Conservation (phyloP, 2,113 vertebrate genomes). For the Halichoeres trimaculatus region DNA sequence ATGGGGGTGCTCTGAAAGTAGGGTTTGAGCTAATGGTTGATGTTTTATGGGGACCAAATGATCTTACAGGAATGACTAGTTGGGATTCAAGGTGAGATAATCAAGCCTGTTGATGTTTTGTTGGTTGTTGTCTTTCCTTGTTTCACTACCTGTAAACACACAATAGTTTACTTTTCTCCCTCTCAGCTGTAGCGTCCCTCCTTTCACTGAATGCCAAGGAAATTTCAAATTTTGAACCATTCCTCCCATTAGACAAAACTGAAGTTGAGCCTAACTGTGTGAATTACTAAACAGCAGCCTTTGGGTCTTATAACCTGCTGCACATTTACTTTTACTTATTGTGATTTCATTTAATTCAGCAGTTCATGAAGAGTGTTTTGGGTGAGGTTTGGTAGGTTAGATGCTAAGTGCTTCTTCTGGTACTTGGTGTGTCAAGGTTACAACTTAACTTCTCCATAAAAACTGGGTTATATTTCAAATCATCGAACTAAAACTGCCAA, state of each 20-base stretch:
- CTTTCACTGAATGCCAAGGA: background rate
- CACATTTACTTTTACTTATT: background rate
- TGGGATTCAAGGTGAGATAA: too few relatives aligned
- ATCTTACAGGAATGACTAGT: too few relatives aligned
- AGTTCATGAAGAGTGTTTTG: background rate
- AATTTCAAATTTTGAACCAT: background rate
- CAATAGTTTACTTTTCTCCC: background rate
- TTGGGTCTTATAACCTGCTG: background rate
- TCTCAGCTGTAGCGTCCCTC: background rate
- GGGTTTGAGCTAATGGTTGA: too few relatives aligned
- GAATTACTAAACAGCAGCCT: background rate
- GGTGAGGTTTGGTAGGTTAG: background rate
- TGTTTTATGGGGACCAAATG: too few relatives aligned
- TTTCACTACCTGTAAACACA: background rate
- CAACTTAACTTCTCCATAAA: too few relatives aligned
- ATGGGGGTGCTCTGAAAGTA: too few relatives aligned
- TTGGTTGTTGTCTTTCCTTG: background rate
- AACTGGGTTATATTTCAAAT: too few relatives aligned
- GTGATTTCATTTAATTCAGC: background rate
- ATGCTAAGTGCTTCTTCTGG: background rate
- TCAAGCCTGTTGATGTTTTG: too few relatives aligned
- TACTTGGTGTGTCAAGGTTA: background rate
- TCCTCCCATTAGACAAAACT: background rate
- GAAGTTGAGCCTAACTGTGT: slow-evolving; percentile 1
- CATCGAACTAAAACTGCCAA: too few relatives aligned